Base-by-base conservation (phyloP, 1,140 invertebrate genomes). In the Euura lappo region DNA sequence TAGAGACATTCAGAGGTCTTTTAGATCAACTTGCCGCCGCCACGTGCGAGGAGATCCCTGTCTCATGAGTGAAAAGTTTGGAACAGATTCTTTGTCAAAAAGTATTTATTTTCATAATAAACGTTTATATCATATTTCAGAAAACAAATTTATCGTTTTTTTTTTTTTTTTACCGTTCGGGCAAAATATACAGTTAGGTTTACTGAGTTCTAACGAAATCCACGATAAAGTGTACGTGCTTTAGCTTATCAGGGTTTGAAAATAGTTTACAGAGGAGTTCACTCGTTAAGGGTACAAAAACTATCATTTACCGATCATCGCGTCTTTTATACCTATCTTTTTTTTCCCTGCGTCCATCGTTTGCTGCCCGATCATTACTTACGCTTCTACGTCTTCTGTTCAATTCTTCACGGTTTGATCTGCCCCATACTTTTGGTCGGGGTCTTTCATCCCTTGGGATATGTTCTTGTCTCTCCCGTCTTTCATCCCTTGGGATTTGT, bases 1-100 rank as follows among this genome's bases (percentile, higher is more conserved):
- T 78, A 28, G 73, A 75, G 71, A 76, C 73, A n/a, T 72, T 78
- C 69, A 66, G 71, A 66, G 76, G 73, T 71, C 70, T 78, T 51
- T 70, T 78, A n/a, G 73, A 67, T 13, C 74, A 74, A 73, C 72
- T 78, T 28, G 28, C 28, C 28, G 28, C 28, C 28, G 28, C 28
- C 28, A 28, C 28, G 28, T 28, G 28, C 28, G 28, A 28, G 28
- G 28, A 28, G 28, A 28, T 28, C 28, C 28, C 28, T 28, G 28
- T 28, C 28, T 28, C 28, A 28, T 28, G 28, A 28, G 28, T 28
- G 28, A 28, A 28, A 28, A 28, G 28, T 28, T 28, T 28, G 28
- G 28, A 28, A 28, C 28, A 28, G 28, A 28, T 0, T 28, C 28
- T 28, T 28, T 28, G 28, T 28, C 28, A 28, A 28, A 28, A 28